Conservation (phyloP, 2,888 invertebrate species). For the Graphium colonna region DNA sequence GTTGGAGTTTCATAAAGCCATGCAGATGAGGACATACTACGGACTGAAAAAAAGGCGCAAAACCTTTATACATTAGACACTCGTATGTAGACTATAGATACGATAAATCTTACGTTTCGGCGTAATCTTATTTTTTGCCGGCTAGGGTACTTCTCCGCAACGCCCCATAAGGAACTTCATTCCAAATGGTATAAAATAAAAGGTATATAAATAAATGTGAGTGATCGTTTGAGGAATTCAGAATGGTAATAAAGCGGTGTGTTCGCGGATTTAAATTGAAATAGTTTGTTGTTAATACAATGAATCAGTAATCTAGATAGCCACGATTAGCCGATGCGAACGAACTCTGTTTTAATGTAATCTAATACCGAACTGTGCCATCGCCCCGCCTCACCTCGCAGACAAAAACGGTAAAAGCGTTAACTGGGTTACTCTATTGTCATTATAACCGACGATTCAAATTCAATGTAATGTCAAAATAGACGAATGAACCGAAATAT, state of each 20-base stretch:
- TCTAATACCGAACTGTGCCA: constrained; percentile 67
- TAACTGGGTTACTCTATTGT: constrained; percentile 41
- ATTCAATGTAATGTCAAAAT: constrained; percentile 5
- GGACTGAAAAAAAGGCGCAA: background rate
- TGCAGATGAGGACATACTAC: background rate
- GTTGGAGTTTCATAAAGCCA: constrained; percentile 9
- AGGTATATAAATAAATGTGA: no score
- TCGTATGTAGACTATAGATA: no score
- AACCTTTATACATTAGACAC: no score
- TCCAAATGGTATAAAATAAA: no score
- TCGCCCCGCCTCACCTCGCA: constrained; percentile 69
- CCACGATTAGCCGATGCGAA: constrained; percentile 69
- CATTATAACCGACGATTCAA: constrained; percentile 25
- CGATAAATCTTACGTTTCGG: no score
- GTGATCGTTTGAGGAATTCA: no score
- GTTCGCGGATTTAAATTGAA: constrained; percentile 21
- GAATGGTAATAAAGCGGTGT: background rate
- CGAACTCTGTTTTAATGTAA: constrained; percentile 74
- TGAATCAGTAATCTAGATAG: constrained; percentile 70
- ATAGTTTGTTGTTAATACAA: constrained; percentile 56
- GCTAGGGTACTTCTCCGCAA: no score
- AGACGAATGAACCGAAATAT: background rate
- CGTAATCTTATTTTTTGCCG: no score
- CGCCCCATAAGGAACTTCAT: no score
- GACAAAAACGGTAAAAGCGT: constrained; percentile 51